A percentile compares a stretch with the other conserved stretches of the same genome.
These are phyloP conservation scores for Heliconius himera DNA, from an alignment of 1,140 invertebrate genomes.

Conservation along the genomic window DNA sequence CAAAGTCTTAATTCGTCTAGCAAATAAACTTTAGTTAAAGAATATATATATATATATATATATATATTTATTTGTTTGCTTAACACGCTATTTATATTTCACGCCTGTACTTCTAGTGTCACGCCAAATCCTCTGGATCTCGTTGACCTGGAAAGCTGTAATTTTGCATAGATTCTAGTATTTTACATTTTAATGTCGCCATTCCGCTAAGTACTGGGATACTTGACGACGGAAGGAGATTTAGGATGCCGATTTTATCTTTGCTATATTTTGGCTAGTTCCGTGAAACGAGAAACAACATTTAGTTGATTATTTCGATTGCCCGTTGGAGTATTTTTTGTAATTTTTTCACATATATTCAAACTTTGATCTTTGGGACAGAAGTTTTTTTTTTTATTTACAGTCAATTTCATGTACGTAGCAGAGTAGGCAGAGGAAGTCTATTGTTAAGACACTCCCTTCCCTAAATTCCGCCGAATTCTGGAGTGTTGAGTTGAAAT, in stretches of 20 bases:
- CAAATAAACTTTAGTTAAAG: background rate
- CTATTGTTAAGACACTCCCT: too few relatives aligned
- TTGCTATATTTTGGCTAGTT: background rate
- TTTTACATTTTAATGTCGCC: constrained; percentile 46
- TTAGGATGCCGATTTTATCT: constrained; percentile 12
- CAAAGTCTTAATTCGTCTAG: background rate
- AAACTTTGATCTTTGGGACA: too few relatives aligned
- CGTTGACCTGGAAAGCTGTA: constrained; percentile 46
- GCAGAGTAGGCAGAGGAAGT: too few relatives aligned
- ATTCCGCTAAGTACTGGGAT: constrained; percentile 44
- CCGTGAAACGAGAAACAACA: background rate
- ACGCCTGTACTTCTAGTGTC: constrained; percentile 27
- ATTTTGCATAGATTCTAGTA: constrained; percentile 49
- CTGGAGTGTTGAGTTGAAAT: too few relatives aligned
- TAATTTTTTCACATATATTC: too few relatives aligned
- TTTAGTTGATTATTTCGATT: too few relatives aligned
- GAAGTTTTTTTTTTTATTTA: too few relatives aligned
- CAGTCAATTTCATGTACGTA: too few relatives aligned
- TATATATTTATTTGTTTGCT: background rate
- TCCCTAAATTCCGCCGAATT: too few relatives aligned
- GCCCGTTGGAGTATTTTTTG: too few relatives aligned
- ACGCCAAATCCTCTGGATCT: constrained; percentile 41
- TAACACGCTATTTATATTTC: constrained; percentile 8
- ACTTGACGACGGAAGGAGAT: constrained; percentile 34
- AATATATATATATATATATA: background rate